A percentile compares a stretch with the other conserved stretches of the same genome.
phyloP scores from a whole-genome alignment of 2,113 vertebrate species.

The Gambusia holbrooki region DNA sequence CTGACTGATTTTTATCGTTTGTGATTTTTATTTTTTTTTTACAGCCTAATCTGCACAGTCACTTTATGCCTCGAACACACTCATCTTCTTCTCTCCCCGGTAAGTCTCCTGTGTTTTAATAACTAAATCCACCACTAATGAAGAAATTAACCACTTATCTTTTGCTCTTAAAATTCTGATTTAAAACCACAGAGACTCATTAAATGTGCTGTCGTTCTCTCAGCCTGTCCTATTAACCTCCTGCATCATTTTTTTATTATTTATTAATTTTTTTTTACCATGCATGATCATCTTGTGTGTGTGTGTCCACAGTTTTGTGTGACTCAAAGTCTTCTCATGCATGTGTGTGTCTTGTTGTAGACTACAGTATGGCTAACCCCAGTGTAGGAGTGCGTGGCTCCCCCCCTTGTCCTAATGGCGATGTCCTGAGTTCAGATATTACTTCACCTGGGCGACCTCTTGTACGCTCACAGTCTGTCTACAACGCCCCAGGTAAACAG shows the following conservation, averaged over 20 bases:
- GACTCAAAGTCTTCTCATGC: slow-evolving; percentile 32
- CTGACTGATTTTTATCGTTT: slow-evolving; percentile 18
- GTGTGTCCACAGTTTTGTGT: neutral
- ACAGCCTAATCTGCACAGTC: slow-evolving; percentile 84
- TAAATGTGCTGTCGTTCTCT: neutral
- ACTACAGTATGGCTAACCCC: slow-evolving; percentile 76
- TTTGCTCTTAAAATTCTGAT: neutral
- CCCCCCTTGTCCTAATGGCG: slow-evolving; percentile 54
- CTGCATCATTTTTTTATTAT: neutral
- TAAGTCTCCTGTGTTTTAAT: slow-evolving; percentile 46
- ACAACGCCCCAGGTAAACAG: slow-evolving; percentile 74
- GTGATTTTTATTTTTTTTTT: slow-evolving; percentile 16
- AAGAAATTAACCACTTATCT: neutral
- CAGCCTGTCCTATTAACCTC: slow-evolving; percentile 32
- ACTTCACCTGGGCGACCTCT: slow-evolving; percentile 67
- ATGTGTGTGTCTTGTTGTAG: slow-evolving; percentile 70
- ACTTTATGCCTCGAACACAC: slow-evolving; percentile 77
- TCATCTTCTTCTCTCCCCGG: slow-evolving; percentile 87
- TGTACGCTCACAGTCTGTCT: slow-evolving; percentile 75
- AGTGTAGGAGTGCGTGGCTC: slow-evolving; percentile 50
- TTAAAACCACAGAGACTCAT: neutral
- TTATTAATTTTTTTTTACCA: neutral
- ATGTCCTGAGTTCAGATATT: slow-evolving; percentile 62
- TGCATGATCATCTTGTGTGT: slow-evolving; percentile 31
- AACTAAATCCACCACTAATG: neutral